Percentiles rank a stretch among this genome's conserved stretches.
These are phyloP conservation scores for Noctua fimbriata DNA, from an alignment of 2,888 invertebrate species.

Conservation along the genomic window DNA sequence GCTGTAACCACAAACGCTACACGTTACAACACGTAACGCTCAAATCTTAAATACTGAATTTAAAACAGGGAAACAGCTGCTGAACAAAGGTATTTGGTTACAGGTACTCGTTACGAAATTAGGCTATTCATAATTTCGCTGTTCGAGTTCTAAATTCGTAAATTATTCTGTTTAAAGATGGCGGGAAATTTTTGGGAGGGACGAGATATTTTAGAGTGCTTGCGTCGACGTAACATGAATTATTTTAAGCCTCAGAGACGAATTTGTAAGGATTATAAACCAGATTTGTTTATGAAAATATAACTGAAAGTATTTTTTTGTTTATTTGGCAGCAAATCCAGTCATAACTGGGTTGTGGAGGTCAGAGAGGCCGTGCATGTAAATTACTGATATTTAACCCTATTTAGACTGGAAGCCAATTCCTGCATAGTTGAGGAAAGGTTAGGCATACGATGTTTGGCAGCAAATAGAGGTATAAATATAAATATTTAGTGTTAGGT, in stretches of 20 bases:
- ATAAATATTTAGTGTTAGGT: too few species aligned
- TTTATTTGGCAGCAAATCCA: neutral
- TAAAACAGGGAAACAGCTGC: constrained; percentile 57
- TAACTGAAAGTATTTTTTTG: neutral
- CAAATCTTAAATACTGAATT: constrained; percentile 60
- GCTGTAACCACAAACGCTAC: constrained; percentile 37
- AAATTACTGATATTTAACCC: too few species aligned
- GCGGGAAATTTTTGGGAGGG: constrained; percentile 31
- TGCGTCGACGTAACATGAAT: constrained; percentile 14
- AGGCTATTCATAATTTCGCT: constrained; percentile 57
- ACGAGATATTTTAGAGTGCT: constrained; percentile 30
- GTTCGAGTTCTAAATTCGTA: constrained; percentile 53
- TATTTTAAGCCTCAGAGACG: constrained; percentile 25
- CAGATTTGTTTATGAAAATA: constrained; percentile 7
- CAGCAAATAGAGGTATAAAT: too few species aligned
- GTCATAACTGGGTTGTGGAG: too few species aligned
- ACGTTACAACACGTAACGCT: constrained; percentile 27
- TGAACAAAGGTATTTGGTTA: constrained; percentile 40
- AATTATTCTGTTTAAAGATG: constrained; percentile 55
- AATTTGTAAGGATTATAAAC: neutral
- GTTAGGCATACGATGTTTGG: too few species aligned
- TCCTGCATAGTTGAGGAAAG: too few species aligned
- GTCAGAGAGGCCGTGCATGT: too few species aligned
- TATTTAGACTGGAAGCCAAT: too few species aligned
- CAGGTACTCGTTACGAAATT: constrained; percentile 43